Evolutionary conservation across 2,888 invertebrate genomes (phyloP).

Genomic region (Elysia crispata): DNA sequence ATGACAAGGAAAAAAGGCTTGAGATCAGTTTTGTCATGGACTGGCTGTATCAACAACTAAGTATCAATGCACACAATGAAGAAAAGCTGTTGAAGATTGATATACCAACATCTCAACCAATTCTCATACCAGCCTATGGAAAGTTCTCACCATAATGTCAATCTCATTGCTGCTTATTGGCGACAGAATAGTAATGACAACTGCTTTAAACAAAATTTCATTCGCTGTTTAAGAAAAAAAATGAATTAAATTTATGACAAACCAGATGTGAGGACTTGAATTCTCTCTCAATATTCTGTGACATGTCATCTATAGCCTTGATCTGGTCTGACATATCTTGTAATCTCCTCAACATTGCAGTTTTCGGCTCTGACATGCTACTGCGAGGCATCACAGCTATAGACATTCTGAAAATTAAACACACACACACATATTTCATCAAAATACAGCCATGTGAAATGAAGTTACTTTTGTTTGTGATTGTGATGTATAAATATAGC

Average conservation of each 20-base stretch:
- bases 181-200: too few relatives aligned
- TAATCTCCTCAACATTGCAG: slow-evolving; percentile 63
- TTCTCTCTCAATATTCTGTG: slow-evolving; percentile 71
- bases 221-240: background rate
- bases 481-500: background rate
- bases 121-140: too few relatives aligned
- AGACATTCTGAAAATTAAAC: slow-evolving; percentile 55
- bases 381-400: slow-evolving; percentile 64
- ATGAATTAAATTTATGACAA: slow-evolving; percentile 33
- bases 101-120: too few relatives aligned
- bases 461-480: background rate
- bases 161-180: too few relatives aligned
- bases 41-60: too few relatives aligned
- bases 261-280: slow-evolving; percentile 72
- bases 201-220: too few relatives aligned
- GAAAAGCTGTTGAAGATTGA: too few relatives aligned
- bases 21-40: too few relatives aligned
- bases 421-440: background rate
- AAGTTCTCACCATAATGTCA: too few relatives aligned
- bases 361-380: slow-evolving; percentile 63
- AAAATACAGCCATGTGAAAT: background rate
- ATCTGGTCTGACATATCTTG: slow-evolving; percentile 72
- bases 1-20: too few relatives aligned
- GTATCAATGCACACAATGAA: too few relatives aligned
- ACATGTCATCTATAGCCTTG: slow-evolving; percentile 71